A percentile compares a stretch with the other conserved stretches of the same genome.
Conservation (phyloP, 2,888 invertebrate species). For the Sycophila texana region DNA sequence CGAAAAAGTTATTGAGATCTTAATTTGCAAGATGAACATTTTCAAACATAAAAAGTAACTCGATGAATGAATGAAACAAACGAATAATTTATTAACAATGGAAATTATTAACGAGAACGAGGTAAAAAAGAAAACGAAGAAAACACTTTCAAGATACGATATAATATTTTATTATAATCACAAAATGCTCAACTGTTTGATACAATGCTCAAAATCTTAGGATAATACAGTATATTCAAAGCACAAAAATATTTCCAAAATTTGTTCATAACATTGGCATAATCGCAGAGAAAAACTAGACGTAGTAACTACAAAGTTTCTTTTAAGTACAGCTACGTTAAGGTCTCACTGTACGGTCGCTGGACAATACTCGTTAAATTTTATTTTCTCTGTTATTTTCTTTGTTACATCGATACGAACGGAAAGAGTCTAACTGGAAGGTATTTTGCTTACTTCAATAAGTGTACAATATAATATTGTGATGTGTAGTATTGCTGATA, state of each 20-base stretch:
- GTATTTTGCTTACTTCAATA: slow-evolving; percentile 20
- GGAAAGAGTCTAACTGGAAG: slow-evolving; percentile 52
- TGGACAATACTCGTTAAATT: slow-evolving; percentile 46
- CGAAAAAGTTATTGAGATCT: too few species aligned
- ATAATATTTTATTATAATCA: slow-evolving; percentile 56
- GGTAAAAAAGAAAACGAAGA: background rate
- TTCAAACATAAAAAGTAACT: too few species aligned
- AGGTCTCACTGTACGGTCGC: slow-evolving; percentile 50
- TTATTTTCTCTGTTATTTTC: slow-evolving; percentile 6
- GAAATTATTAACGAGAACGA: too few species aligned
- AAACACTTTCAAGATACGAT: slow-evolving; percentile 38
- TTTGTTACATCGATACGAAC: slow-evolving; percentile 48
- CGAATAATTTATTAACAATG: too few species aligned
- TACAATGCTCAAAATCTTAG: slow-evolving; percentile 58
- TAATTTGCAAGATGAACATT: too few species aligned
- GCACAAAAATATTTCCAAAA: slow-evolving; percentile 60
- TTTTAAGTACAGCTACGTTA: slow-evolving; percentile 47
- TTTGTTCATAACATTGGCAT: slow-evolving; percentile 55
- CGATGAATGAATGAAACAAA: too few species aligned
- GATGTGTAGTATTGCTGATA: slow-evolving; percentile 48
- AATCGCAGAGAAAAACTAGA: slow-evolving; percentile 57
- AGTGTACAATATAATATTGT: slow-evolving; percentile 25
- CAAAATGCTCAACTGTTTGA: slow-evolving; percentile 58
- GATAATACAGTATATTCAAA: slow-evolving; percentile 55
- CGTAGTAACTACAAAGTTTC: slow-evolving; percentile 53